Percentiles rank a stretch among this genome's conserved stretches.
phyloP scores from a whole-genome alignment of 2,113 vertebrate species.

The Urocitellus parryii region DNA sequence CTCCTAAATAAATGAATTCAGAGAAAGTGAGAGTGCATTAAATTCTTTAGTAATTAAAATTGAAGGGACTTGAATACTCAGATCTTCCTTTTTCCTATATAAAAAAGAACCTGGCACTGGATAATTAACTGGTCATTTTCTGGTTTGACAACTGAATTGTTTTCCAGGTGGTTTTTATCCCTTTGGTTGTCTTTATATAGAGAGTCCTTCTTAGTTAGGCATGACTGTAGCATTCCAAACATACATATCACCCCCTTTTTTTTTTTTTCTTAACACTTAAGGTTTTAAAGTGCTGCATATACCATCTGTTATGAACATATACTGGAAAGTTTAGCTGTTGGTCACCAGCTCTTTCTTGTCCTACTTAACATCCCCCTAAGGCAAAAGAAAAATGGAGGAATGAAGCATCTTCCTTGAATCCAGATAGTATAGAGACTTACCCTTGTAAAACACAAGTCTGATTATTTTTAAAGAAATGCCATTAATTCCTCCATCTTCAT shows the following conservation, averaged over 20 bases:
- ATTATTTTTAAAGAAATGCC: background rate
- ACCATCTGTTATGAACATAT: too few relatives aligned
- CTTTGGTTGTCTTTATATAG: background rate
- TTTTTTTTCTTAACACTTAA: too few relatives aligned
- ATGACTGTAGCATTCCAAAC: too few relatives aligned
- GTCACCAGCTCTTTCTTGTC: too few relatives aligned
- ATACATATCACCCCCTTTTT: too few relatives aligned
- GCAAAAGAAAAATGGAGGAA: too few relatives aligned
- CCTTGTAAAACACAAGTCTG: background rate
- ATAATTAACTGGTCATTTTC: constrained; percentile 4
- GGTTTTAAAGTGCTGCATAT: too few relatives aligned
- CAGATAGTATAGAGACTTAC: background rate
- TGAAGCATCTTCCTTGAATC: background rate
- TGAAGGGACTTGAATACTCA: background rate
- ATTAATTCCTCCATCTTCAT: background rate
- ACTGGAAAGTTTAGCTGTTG: too few relatives aligned
- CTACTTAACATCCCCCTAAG: too few relatives aligned
- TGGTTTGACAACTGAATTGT: background rate
- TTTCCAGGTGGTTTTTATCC: background rate
- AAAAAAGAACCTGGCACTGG: background rate
- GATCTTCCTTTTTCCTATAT: background rate
- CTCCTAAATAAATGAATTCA: constrained; percentile 87
- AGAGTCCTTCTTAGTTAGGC: background rate
- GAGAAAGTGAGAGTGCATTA: constrained; percentile 54
- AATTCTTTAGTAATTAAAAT: constrained; percentile 26